Evolutionary conservation across 2,888 invertebrate genomes (phyloP).

Genomic region (Orgyia antiqua): DNA sequence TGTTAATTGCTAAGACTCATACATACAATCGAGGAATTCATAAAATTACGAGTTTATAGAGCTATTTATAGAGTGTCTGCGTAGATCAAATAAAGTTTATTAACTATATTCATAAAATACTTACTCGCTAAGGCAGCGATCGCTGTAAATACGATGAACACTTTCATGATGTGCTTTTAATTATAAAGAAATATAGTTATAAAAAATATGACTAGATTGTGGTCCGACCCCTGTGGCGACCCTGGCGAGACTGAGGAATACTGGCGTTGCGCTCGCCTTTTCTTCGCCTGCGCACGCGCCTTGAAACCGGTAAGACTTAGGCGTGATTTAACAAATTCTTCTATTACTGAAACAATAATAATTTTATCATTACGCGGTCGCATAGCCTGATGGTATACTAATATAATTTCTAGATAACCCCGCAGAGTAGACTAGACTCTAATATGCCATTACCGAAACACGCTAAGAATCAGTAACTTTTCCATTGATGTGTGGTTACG

Average conservation of each 20-base stretch:
- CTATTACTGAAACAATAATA: conserved; percentile 55
- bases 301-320: conserved; percentile 66
- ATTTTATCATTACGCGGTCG: conserved; percentile 40
- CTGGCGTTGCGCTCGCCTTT: conserved; percentile 65
- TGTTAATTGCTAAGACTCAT: no score
- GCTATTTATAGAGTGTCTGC: no score
- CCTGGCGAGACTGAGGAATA: conserved; percentile 66
- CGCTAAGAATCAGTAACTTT: background rate
- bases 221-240: conserved; percentile 66
- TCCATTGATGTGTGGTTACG: background rate
- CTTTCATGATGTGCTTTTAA: conserved; percentile 71
- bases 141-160: conserved; percentile 70
- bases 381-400: conserved; percentile 30
- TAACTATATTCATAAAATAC: conserved; percentile 29
- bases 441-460: no score
- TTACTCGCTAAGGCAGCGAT: conserved; percentile 69
- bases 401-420: conserved; percentile 7
- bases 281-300: conserved; percentile 61
- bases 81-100: no score
- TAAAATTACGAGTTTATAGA: no score
- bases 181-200: conserved; percentile 44
- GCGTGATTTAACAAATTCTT: conserved; percentile 61
- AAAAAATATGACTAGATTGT: conserved; percentile 65
- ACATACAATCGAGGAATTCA: no score
- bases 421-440: background rate